Base-by-base conservation (phyloP, 2,113 vertebrate species). In the Galbula dea region DNA sequence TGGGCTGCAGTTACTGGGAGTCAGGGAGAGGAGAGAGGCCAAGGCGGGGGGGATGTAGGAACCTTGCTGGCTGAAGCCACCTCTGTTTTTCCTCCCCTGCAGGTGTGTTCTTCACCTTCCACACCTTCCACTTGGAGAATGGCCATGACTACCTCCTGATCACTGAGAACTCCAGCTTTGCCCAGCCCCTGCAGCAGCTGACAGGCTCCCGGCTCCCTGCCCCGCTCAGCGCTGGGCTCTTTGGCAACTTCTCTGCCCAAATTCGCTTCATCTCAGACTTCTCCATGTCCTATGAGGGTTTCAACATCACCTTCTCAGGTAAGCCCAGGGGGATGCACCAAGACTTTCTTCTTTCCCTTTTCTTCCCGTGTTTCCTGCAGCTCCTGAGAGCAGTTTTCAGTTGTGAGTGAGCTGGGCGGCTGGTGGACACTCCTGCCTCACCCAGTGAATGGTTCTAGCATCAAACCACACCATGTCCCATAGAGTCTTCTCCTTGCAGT, bases 281-380 rank as follows among this genome's bases (percentile, higher is more conserved):
- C 97, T 99, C 99, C 22, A 99, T 99, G 96, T 99, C 99, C 30
- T 99, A 99, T 2, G 99, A 99, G 91, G 99, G 99, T 69, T 99
- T 99, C 97, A 99, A 99, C 98, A 99, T 99, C 97, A 99, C 99
- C 49, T 99, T 99, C 97, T 99, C 99, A 49, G 99, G 99, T 99
- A 95, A 88, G 34, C 6, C 0, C 7, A 2, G n/a, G 27, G 15
- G 11, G 22, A 13, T 18, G 63, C 36, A 2, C 43, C 34, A 16
- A 46, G 58, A 3, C 21, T 54, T 1, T n/a, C 26, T n/a, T 30
- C 17, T 67, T 26, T 24, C 32, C 26, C 16, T 75, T 69, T 37
- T 55, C 32, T 72, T 30, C 36, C n/a, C 4, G 0, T 8, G n/a
- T n/a, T n/a, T n/a, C n/a, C n/a, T n/a, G n/a, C n/a, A n/a, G n/a